phyloP scores from a whole-genome alignment of 1,140 invertebrate species.

The Zaprionus capensis region DNA sequence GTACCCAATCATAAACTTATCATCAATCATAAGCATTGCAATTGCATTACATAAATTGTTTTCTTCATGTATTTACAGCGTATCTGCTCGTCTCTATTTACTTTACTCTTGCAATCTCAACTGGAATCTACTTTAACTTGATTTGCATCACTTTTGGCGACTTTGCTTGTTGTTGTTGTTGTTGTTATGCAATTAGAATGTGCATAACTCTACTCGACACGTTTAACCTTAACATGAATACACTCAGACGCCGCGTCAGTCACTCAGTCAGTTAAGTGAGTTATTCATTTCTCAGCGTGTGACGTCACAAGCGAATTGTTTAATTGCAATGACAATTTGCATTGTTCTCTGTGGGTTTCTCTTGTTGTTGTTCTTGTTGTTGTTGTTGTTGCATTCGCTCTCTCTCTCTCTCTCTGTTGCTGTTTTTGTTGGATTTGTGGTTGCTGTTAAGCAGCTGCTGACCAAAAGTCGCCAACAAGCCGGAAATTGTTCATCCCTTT shows the following conservation, averaged over 20 bases:
- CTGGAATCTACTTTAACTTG: not conserved
- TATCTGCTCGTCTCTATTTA: slow-evolving; percentile 2
- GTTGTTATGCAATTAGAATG: slow-evolving; percentile 53
- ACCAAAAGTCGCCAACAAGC: slow-evolving; percentile 32
- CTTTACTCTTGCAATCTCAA: not conserved
- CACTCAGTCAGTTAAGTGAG: slow-evolving; percentile 3
- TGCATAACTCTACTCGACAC: slow-evolving; percentile 62
- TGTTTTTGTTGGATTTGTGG: not conserved
- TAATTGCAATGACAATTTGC: slow-evolving; percentile 43
- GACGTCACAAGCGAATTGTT: slow-evolving; percentile 41
- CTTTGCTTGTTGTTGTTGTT: slow-evolving; percentile 40
- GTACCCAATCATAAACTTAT: not conserved
- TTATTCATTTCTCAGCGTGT: slow-evolving; percentile 41
- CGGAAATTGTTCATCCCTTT: slow-evolving; percentile 44
- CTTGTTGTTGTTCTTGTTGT: no score
- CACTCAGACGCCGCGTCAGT: slow-evolving; percentile 21
- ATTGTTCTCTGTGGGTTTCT: slow-evolving; percentile 26
- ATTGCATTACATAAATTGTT: not conserved
- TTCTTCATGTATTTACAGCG: slow-evolving; percentile 7
- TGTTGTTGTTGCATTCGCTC: not conserved
- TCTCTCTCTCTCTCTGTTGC: not conserved
- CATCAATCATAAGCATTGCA: no score
- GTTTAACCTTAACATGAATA: slow-evolving; percentile 77
- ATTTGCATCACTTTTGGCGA: slow-evolving; percentile 29
- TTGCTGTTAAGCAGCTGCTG: slow-evolving; percentile 36